These are phyloP conservation scores for Parauchenoglanis punctatus DNA, from an alignment of 2,797 vertebrate genomes.

Conservation along the genomic window DNA sequence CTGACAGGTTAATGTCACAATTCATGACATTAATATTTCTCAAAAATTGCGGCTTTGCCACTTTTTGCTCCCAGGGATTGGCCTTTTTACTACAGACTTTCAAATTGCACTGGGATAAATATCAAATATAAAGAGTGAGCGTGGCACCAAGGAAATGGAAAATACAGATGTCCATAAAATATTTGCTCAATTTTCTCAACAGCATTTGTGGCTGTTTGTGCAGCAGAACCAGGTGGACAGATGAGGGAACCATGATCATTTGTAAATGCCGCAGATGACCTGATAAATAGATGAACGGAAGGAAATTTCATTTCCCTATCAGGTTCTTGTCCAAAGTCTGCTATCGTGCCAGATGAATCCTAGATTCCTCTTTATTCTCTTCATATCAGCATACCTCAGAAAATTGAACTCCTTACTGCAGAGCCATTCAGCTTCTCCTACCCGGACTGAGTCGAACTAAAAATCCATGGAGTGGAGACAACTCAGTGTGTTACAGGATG, in stretches of 20 bases:
- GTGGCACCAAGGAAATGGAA: constrained; percentile 8
- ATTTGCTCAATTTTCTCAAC: constrained; percentile 34
- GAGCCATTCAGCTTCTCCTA: not conserved
- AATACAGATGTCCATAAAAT: constrained; percentile 14
- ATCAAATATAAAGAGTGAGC: constrained; percentile 30
- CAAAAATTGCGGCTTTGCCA: constrained; percentile 59
- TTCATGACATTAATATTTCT: constrained; percentile 67
- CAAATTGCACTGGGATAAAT: constrained; percentile 49
- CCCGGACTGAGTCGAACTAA: not conserved
- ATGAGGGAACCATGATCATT: constrained; percentile 38
- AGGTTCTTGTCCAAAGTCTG: constrained; percentile 50
- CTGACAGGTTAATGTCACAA: constrained; percentile 71
- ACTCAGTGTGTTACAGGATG: not conserved
- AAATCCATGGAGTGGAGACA: not conserved
- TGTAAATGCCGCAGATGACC: constrained; percentile 46
- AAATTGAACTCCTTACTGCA: not conserved
- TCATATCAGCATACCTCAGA: constrained; percentile 27
- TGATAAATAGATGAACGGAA: constrained; percentile 42
- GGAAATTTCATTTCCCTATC: constrained; percentile 45
- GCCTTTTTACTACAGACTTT: constrained; percentile 45
- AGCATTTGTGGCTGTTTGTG: constrained; percentile 41
- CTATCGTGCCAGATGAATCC: constrained; percentile 42
- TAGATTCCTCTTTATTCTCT: constrained; percentile 43
- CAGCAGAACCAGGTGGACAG: constrained; percentile 25
- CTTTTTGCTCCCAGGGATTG: constrained; percentile 56